Percentiles rank a stretch among this genome's conserved stretches.
phyloP scores from a whole-genome alignment of 2,888 invertebrate species.

The Leucoma salicis region DNA sequence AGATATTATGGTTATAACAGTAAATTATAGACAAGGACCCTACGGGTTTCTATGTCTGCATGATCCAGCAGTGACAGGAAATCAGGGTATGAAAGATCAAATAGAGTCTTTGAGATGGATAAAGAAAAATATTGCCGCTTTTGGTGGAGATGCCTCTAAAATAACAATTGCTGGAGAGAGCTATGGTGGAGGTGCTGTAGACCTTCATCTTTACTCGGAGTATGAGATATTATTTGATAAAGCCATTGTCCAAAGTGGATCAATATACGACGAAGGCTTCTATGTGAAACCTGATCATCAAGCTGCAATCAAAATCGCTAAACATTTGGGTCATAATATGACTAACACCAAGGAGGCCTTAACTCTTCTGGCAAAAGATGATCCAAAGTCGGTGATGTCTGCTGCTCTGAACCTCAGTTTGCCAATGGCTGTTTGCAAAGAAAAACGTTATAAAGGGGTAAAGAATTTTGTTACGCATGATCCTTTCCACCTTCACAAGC shows the following conservation, averaged over 20 bases:
- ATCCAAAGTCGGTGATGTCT: conserved; percentile 40
- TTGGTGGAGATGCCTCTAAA: conserved; percentile 52
- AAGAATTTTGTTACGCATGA: conserved; percentile 39
- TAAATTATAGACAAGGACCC: conserved; percentile 57
- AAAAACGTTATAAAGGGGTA: conserved; percentile 35
- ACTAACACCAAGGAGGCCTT: conserved; percentile 39
- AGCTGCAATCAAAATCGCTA: conserved; percentile 46
- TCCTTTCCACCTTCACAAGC: conserved; percentile 35
- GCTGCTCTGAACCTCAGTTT: conserved; percentile 35
- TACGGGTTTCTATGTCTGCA: conserved; percentile 64
- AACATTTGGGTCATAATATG: conserved; percentile 37
- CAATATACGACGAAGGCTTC: conserved; percentile 39
- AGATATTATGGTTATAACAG: conserved; percentile 45
- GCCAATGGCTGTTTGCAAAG: conserved; percentile 43
- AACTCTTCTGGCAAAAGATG: conserved; percentile 32
- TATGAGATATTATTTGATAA: conserved; percentile 48
- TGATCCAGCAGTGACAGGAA: conserved; percentile 45
- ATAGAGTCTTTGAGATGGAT: conserved; percentile 55
- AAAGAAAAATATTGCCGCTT: conserved; percentile 49
- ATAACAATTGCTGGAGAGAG: conserved; percentile 63
- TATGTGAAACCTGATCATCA: conserved; percentile 39
- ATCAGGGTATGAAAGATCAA: conserved; percentile 63
- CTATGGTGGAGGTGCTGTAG: conserved; percentile 55
- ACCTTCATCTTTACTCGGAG: conserved; percentile 49
- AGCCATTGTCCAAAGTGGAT: conserved; percentile 55